Conservation (phyloP, 2,113 vertebrate species). For the Seriola aureovittata region DNA sequence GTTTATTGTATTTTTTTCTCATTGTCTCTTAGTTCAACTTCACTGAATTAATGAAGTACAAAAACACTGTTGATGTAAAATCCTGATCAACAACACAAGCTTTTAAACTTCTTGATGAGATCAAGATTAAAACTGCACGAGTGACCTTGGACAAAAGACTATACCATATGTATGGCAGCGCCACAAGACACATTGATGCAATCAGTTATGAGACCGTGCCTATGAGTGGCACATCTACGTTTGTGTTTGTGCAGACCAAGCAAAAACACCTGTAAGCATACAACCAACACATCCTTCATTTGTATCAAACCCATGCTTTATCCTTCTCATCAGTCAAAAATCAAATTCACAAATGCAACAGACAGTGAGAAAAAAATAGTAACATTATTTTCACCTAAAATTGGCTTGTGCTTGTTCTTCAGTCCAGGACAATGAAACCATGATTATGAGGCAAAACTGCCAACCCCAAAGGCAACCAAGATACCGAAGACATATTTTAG, state of each 20-base stretch:
- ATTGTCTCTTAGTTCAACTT: background rate
- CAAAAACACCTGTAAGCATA: background rate
- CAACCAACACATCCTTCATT: background rate
- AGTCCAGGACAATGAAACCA: background rate
- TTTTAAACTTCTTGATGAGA: background rate
- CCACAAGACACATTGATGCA: background rate
- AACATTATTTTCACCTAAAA: background rate
- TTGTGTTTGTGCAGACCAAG: conserved; percentile 13
- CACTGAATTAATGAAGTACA: background rate
- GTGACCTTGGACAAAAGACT: too few species aligned
- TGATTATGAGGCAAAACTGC: background rate
- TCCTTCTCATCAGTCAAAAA: background rate
- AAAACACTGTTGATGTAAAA: background rate
- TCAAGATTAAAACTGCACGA: background rate
- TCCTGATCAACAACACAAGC: background rate
- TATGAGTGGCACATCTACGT: background rate
- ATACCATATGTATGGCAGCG: too few species aligned
- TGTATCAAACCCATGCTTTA: background rate
- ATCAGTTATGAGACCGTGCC: background rate
- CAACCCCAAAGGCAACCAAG: background rate
- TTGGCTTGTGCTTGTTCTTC: background rate
- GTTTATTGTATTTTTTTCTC: background rate
- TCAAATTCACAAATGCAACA: background rate
- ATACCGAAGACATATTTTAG: background rate
- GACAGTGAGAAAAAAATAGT: background rate